Base-by-base conservation (phyloP, 2,113 vertebrate genomes). In the Platanista minor region DNA sequence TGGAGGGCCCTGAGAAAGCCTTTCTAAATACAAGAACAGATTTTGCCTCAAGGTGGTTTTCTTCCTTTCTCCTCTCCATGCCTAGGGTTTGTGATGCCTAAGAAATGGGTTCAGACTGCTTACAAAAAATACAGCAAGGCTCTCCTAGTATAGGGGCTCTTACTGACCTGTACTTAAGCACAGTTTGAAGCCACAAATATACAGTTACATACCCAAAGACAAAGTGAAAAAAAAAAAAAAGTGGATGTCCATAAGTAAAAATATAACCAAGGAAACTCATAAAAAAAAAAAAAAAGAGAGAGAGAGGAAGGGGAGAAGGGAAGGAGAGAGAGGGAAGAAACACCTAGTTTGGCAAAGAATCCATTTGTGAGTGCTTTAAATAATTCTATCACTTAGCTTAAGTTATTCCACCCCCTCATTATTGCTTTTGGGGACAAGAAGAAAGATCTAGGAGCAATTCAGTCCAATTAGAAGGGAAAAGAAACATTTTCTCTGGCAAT, bases 401-500 rank as follows among this genome's bases (percentile, higher is more conserved):
- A 95, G 49, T 31, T 87, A 93, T 95, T 96, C 94, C 64, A 77
- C 83, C 87, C 43, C 90, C 92, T 97, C 54, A 54, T 95, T 77
- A 93, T 87, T 78, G 64, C 94, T 95, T 98, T 96, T 54, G 74
- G 74, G 82, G 91, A 94, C 78, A 75, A 81, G 83, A 97, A 96
- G 89, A 97, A 93, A 97, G 90, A 96, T 97, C 83, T 67, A 90
- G 95, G 92, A 96, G 96, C 87, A 95, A 91, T 96, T 97, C 94
- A 95, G 91, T 87, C 74, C 95, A 97, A 96, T 97, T 96, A 97
- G 95, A 87, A 91, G 59, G 89, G 59, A 96, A 97, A 95, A 94
- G 82, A 93, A 62, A 94, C 57, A 78, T 91, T 90, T 96, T 95
- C 77, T 94, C 43, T 85, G 90, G 92, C 94, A 97, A 87, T 97